A percentile compares a stretch with the other conserved stretches of the same genome.
phyloP scores from a whole-genome alignment of 2,888 invertebrate species.

The Hyposoter didymator region DNA sequence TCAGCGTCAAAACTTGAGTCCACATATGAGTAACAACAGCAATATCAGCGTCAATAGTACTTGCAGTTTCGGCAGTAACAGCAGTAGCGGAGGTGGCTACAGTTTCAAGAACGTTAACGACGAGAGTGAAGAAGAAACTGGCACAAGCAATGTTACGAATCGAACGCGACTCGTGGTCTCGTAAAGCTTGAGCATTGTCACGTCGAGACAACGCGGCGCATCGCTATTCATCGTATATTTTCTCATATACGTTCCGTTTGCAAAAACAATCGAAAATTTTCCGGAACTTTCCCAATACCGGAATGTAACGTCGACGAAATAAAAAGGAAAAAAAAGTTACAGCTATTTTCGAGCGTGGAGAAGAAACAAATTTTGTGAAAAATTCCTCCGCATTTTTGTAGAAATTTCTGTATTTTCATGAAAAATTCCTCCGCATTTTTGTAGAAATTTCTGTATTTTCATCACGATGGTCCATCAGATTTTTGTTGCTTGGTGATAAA shows the following conservation, averaged over 20 bases:
- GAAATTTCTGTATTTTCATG: not conserved
- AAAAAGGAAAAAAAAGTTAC: not conserved
- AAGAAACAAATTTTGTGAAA: not conserved
- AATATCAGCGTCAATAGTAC: slow-evolving; percentile 72
- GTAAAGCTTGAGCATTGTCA: not conserved
- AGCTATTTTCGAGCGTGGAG: not conserved
- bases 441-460: too few species aligned
- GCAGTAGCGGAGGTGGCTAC: slow-evolving; percentile 19
- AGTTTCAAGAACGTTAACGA: slow-evolving; percentile 1
- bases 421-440: not conserved
- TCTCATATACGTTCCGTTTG: not conserved
- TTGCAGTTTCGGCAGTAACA: slow-evolving; percentile 43
- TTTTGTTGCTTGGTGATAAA: not conserved
- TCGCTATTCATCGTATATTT: not conserved
- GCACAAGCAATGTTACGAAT: not conserved
- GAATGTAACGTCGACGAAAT: not conserved
- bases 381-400: not conserved
- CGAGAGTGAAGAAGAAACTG: slow-evolving; percentile 9
- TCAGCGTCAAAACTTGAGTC: slow-evolving; percentile 5
- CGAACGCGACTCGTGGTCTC: slow-evolving; percentile 8
- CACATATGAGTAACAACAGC: slow-evolving; percentile 17
- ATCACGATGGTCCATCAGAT: not conserved
- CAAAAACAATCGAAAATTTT: not conserved
- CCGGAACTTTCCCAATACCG: not conserved
- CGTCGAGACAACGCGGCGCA: not conserved